Conservation (phyloP, 2,113 vertebrate species). For the Alaudala cheleensis region DNA sequence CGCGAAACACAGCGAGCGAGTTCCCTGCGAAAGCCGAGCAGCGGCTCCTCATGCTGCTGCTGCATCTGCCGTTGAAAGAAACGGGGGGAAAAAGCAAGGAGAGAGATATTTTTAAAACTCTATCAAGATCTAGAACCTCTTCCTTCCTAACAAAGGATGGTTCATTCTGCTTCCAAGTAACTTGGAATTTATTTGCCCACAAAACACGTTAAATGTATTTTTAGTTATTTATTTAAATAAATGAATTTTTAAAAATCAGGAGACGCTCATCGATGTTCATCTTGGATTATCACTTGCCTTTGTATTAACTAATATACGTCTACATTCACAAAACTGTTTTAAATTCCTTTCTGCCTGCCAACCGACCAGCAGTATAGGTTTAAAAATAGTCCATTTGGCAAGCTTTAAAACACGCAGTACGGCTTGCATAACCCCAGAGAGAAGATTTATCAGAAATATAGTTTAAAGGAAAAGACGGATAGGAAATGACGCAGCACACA, state of each 20-base stretch:
- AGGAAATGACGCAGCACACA: not conserved
- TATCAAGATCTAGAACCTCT: not conserved
- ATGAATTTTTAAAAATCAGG: accelerated
- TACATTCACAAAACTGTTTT: not conserved
- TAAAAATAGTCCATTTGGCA: conserved; percentile 23
- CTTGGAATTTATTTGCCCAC: not conserved
- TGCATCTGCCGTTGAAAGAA: not conserved
- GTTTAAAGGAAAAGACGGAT: not conserved
- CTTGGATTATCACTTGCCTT: not conserved
- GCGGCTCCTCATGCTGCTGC: not conserved
- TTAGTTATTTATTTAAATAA: not conserved
- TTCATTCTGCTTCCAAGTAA: not conserved
- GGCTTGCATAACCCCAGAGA: not conserved
- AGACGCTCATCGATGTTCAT: not conserved
- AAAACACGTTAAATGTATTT: not conserved
- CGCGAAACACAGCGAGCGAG: not conserved
- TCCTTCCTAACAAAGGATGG: not conserved
- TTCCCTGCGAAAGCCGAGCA: not conserved
- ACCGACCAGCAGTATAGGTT: not conserved
- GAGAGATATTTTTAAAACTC: not conserved
- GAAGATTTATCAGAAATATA: not conserved
- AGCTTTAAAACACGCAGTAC: not conserved
- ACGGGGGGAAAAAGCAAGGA: accelerated
- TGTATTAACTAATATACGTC: not conserved
- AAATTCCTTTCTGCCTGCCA: not conserved